Percentiles rank a stretch among this genome's conserved stretches.
Evolutionary conservation across 2,113 vertebrate species (phyloP).

Genomic region (Nasalis larvatus): DNA sequence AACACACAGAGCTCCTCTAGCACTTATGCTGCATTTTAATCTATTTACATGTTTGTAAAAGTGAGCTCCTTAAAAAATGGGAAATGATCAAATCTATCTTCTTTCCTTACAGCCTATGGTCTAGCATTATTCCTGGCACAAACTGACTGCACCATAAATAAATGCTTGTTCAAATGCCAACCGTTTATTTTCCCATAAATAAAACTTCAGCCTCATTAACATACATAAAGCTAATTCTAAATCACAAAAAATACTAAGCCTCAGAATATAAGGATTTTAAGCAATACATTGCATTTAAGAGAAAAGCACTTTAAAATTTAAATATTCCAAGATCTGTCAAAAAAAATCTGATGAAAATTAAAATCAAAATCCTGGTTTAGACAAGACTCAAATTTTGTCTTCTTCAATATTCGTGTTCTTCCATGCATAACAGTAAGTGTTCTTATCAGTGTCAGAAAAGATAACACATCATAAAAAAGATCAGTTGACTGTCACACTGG

Average conservation of each 20-base stretch:
- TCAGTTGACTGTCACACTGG: neutral
- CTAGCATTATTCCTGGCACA: neutral
- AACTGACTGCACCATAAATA: neutral
- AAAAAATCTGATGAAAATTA: constrained; percentile 39
- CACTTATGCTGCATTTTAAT: neutral
- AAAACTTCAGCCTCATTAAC: neutral
- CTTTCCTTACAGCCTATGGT: neutral
- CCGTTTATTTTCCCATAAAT: neutral
- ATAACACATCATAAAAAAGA: neutral
- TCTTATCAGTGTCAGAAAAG: constrained; percentile 58
- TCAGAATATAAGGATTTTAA: constrained; percentile 2
- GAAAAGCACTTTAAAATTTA: constrained; percentile 4
- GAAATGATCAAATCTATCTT: neutral
- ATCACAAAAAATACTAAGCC: neutral
- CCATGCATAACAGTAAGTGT: neutral
- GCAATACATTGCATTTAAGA: neutral
- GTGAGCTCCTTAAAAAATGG: neutral
- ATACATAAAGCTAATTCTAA: neutral
- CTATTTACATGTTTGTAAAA: neutral
- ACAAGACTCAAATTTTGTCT: constrained; percentile 34
- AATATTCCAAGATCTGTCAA: constrained; percentile 17
- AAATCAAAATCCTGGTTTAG: constrained; percentile 18
- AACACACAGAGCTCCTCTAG: neutral
- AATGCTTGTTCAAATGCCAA: neutral
- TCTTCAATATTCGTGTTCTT: constrained; percentile 27